Conservation (phyloP, 2,888 invertebrate species). For the Nysson spinosus region DNA sequence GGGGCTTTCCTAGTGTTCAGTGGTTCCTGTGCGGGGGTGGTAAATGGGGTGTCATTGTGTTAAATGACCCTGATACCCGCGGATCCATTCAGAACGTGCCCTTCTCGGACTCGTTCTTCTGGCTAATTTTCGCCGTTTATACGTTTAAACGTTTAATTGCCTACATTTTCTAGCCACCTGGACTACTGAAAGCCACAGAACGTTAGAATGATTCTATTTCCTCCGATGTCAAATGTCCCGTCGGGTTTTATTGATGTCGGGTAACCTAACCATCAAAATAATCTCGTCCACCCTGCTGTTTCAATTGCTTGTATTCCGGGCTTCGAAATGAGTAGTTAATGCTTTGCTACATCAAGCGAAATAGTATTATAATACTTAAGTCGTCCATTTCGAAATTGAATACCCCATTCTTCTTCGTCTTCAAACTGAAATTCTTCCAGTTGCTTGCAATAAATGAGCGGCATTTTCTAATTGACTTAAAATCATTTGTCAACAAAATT, state of each 20-base stretch:
- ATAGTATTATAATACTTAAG: too few species aligned
- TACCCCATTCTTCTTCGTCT: too few species aligned
- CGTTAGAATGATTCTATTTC: constrained; percentile 25
- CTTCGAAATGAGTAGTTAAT: too few species aligned
- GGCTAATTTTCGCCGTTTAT: constrained; percentile 70
- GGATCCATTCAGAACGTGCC: constrained; percentile 54
- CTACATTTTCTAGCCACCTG: constrained; percentile 63
- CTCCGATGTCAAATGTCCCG: constrained; percentile 11
- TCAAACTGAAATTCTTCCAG: too few species aligned
- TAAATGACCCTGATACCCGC: constrained; percentile 65
- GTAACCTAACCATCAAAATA: too few species aligned
- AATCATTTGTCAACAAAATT: too few species aligned
- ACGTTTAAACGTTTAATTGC: constrained; percentile 73
- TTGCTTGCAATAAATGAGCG: too few species aligned
- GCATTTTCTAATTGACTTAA: too few species aligned
- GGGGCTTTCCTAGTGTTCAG: constrained; percentile 54
- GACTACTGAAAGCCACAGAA: constrained; percentile 39
- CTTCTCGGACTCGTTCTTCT: constrained; percentile 58
- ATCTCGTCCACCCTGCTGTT: too few species aligned
- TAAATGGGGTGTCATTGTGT: constrained; percentile 68
- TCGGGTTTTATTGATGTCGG: constrained; percentile 10
- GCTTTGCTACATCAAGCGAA: too few species aligned
- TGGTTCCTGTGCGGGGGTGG: constrained; percentile 66
- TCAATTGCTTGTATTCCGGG: too few species aligned
- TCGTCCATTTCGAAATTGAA: too few species aligned